Evolutionary conservation across 2,888 invertebrate genomes (phyloP).

Genomic region (Invenusta paracnida): DNA sequence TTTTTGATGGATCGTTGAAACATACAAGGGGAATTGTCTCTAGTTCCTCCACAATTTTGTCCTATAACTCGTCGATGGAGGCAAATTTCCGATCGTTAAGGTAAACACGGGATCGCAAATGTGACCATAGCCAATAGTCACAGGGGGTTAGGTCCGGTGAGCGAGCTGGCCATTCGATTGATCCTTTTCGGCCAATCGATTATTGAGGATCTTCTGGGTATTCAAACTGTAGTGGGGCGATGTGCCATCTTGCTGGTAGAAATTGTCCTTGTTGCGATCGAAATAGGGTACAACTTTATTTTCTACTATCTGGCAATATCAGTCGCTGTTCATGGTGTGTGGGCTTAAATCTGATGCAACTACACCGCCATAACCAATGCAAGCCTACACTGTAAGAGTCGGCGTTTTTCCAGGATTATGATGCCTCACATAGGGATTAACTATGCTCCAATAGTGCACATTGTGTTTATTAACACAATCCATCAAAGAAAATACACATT

Average conservation of each 20-base stretch:
- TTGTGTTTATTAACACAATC: neutral
- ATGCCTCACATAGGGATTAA: neutral
- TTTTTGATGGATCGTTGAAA: slow-evolving; percentile 8
- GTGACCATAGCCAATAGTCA: slow-evolving; percentile 17
- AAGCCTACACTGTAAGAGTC: too few relatives aligned
- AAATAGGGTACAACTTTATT: neutral
- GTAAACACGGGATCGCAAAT: slow-evolving; percentile 6
- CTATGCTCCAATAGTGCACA: neutral
- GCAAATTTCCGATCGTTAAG: slow-evolving; percentile 13
- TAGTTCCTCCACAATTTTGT: neutral
- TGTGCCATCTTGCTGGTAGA: slow-evolving; percentile 1
- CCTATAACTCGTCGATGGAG: neutral
- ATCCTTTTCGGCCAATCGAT: slow-evolving; percentile 16
- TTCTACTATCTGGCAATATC: slow-evolving; percentile 5
- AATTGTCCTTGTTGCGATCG: neutral
- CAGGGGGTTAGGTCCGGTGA: neutral
- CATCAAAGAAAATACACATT: neutral
- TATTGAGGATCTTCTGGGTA: slow-evolving; percentile 11
- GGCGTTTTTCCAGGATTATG: too few relatives aligned
- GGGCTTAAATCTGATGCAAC: slow-evolving; percentile 3
- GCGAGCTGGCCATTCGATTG: neutral
- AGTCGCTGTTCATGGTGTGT: neutral
- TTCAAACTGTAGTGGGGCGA: slow-evolving; percentile 12
- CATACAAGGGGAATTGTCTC: neutral
- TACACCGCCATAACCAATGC: neutral